Conservation (phyloP, 2,113 vertebrate genomes). For the Hystrix cristata region DNA sequence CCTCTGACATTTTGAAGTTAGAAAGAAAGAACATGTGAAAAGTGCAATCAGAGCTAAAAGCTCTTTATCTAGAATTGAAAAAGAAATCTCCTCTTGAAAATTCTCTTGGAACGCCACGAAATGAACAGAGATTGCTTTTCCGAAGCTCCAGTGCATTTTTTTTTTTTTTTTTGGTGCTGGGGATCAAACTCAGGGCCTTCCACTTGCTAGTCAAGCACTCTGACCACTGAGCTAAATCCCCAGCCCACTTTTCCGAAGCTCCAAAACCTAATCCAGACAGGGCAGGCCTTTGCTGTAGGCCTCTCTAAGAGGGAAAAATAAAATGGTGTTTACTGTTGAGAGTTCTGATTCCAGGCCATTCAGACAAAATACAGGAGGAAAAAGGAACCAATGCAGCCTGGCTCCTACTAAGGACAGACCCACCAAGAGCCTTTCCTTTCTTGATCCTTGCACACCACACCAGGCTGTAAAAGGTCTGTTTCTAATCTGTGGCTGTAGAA, state of each 20-base stretch:
- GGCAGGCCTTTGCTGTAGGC: background rate
- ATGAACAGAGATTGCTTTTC: background rate
- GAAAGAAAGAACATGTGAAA: conserved; percentile 36
- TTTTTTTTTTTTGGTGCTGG: too few relatives aligned
- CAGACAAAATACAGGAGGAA: background rate
- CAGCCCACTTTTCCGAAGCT: background rate
- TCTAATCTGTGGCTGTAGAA: background rate
- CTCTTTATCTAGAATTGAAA: background rate
- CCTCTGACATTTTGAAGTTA: background rate
- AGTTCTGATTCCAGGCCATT: background rate
- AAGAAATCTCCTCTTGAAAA: background rate
- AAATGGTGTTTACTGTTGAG: background rate
- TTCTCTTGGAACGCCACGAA: background rate
- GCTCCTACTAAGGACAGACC: background rate
- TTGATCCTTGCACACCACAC: background rate
- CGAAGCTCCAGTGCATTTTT: too few relatives aligned
- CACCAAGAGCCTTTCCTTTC: background rate
- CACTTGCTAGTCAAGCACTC: too few relatives aligned
- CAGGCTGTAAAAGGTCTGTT: background rate
- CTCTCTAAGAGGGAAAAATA: background rate
- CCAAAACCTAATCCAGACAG: background rate
- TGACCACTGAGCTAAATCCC: too few relatives aligned
- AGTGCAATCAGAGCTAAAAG: background rate
- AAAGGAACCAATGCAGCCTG: background rate
- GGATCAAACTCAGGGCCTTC: too few relatives aligned